These are phyloP conservation scores for Odontesthes bonariensis DNA, from an alignment of 2,113 vertebrate genomes.

Conservation along the genomic window DNA sequence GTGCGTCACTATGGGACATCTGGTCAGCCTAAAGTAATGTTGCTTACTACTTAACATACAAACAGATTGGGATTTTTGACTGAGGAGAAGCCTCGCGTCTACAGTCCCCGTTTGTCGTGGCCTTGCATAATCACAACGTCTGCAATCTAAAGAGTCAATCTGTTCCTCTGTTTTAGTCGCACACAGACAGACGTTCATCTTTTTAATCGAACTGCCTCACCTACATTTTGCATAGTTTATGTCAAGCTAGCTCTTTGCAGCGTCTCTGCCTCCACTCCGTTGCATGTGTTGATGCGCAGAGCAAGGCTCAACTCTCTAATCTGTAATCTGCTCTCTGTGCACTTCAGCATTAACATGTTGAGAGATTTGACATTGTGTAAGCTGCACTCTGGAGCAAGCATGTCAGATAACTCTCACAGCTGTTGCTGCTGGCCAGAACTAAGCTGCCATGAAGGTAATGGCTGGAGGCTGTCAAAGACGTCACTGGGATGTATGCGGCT, in stretches of 20 bases:
- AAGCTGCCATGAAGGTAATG: conserved; percentile 39
- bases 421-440: conserved; percentile 52
- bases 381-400: conserved; percentile 26
- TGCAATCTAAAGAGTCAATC: conserved; percentile 38
- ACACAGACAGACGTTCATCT: conserved; percentile 22
- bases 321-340: conserved; percentile 61
- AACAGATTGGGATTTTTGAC: conserved; percentile 58
- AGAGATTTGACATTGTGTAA: conserved; percentile 67
- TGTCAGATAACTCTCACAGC: conserved; percentile 42
- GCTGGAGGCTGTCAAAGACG: background rate
- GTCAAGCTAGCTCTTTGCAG: conserved; percentile 27
- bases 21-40: conserved; percentile 58
- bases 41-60: conserved; percentile 37
- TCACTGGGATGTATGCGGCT: conserved; percentile 6
- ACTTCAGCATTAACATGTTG: conserved; percentile 52
- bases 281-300: conserved; percentile 33
- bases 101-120: conserved; percentile 2
- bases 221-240: conserved; percentile 16
- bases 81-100: conserved; percentile 30
- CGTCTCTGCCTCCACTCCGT: conserved; percentile 25
- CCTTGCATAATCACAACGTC: conserved; percentile 49
- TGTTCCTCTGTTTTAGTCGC: conserved; percentile 44
- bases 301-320: conserved; percentile 40
- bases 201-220: conserved; percentile 38
- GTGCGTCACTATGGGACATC: conserved; percentile 55